Conservation (phyloP, 2,888 invertebrate genomes). For the Silvanus unidentatus region DNA sequence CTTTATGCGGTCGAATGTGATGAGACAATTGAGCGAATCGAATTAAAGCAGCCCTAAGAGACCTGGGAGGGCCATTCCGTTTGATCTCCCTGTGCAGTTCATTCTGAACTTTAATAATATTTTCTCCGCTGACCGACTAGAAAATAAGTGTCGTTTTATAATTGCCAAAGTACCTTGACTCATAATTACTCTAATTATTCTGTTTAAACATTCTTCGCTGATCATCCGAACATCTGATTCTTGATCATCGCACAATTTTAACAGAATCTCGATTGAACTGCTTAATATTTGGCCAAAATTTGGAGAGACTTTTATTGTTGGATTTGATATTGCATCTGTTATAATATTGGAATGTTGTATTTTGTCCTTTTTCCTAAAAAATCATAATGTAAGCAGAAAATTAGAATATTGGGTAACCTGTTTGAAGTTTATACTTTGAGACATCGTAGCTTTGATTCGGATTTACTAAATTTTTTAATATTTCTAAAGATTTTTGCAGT, state of each 20-base stretch:
- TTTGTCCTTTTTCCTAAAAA: conserved; percentile 66
- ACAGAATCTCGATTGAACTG: conserved; percentile 63
- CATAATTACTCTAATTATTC: conserved; percentile 60
- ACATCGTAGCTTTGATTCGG: conserved; percentile 26
- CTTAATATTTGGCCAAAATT: conserved; percentile 63
- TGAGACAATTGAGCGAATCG: conserved; percentile 71
- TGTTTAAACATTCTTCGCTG: conserved; percentile 76
- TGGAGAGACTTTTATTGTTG: conserved; percentile 54
- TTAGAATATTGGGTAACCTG: conserved; percentile 1
- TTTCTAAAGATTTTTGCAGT: conserved; percentile 42
- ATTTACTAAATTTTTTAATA: conserved; percentile 31
- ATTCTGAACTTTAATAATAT: conserved; percentile 67
- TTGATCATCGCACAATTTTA: conserved; percentile 67
- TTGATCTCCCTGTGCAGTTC: conserved; percentile 80
- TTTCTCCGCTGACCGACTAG: conserved; percentile 57
- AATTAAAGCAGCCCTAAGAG: conserved; percentile 69
- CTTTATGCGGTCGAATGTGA: conserved; percentile 69
- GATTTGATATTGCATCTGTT: conserved; percentile 64
- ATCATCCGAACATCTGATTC: conserved; percentile 74
- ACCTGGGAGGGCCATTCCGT: conserved; percentile 65
- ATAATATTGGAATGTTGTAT: conserved; percentile 65
- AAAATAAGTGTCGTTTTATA: conserved; percentile 27
- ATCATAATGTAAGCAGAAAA: background rate
- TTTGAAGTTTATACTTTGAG: conserved; percentile 22
- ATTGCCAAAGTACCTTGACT: too few species aligned